phyloP scores from a whole-genome alignment of 2,113 vertebrate genomes.

The Neogobius melanostomus region DNA sequence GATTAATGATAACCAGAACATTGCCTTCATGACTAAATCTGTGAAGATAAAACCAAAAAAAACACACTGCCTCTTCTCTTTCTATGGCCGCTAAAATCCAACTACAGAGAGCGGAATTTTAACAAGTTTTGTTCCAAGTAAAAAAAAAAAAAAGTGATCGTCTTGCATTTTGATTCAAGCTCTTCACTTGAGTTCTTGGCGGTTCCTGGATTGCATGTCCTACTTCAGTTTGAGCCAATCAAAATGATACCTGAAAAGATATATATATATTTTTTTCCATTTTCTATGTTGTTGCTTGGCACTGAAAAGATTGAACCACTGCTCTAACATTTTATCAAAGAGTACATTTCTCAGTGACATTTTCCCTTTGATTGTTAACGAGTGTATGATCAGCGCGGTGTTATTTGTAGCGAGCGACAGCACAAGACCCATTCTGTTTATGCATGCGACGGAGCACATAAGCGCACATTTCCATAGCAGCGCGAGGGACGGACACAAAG shows the following conservation, averaged over 20 bases:
- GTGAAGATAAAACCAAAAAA: too few relatives aligned
- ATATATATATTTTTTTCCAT: not conserved
- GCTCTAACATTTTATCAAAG: not conserved
- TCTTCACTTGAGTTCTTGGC: too few relatives aligned
- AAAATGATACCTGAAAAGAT: not conserved
- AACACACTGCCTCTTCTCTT: too few relatives aligned
- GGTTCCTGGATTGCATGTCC: not conserved
- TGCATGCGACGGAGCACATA: conserved; percentile 62
- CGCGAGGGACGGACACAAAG: conserved; percentile 60
- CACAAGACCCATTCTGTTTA: conserved; percentile 50
- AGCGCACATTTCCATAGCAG: conserved; percentile 64
- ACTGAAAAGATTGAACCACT: not conserved
- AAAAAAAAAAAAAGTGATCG: too few relatives aligned
- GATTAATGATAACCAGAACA: too few relatives aligned
- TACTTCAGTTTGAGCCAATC: not conserved
- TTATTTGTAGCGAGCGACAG: conserved; percentile 35
- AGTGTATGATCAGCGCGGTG: conserved; percentile 28
- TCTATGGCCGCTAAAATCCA: too few relatives aligned
- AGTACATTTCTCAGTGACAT: conserved; percentile 40
- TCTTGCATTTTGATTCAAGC: too few relatives aligned
- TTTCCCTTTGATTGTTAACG: conserved; percentile 39
- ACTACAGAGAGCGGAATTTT: too few relatives aligned
- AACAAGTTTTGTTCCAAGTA: too few relatives aligned
- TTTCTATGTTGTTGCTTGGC: not conserved
- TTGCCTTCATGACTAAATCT: too few relatives aligned